These are phyloP conservation scores for Ericerus pela DNA, from an alignment of 1,140 invertebrate species.

Conservation along the genomic window DNA sequence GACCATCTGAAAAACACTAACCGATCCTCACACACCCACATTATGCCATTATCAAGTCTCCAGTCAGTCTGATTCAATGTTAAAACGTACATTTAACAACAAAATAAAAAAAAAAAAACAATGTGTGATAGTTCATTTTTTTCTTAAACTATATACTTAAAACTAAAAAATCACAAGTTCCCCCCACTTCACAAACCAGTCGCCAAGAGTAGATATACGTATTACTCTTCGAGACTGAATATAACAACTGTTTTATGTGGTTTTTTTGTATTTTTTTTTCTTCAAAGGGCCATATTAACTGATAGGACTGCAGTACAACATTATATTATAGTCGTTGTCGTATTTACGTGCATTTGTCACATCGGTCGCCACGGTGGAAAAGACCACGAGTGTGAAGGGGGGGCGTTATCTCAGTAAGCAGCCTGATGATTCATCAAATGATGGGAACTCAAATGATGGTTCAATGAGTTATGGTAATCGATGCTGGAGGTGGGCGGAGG, in stretches of 20 bases:
- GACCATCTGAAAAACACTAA: too few species aligned
- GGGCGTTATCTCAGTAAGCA: conserved; percentile 25
- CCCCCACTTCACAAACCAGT: conserved; percentile 15
- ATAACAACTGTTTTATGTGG: too few species aligned
- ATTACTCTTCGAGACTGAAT: too few species aligned
- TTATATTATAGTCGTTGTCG: too few species aligned
- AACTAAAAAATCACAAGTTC: conserved; percentile 15
- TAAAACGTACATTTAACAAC: too few species aligned
- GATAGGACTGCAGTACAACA: too few species aligned
- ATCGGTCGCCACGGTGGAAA: conserved; percentile 14
- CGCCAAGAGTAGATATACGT: background rate
- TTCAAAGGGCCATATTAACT: too few species aligned
- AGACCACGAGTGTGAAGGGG: conserved; percentile 18
- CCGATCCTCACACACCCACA: too few species aligned
- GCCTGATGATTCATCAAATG: conserved; percentile 19
- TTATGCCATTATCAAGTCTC: too few species aligned
- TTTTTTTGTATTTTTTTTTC: too few species aligned
- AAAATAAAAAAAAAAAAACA: background rate
- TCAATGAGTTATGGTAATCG: conserved; percentile 33
- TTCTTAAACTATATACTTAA: conserved; percentile 5
- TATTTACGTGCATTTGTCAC: too few species aligned
- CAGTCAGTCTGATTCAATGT: too few species aligned
- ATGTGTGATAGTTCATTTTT: background rate
- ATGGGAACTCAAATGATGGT: conserved; percentile 31
- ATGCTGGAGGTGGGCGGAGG: conserved; percentile 37